Conservation (phyloP, 2,113 vertebrate genomes). For the Aegypius monachus region DNA sequence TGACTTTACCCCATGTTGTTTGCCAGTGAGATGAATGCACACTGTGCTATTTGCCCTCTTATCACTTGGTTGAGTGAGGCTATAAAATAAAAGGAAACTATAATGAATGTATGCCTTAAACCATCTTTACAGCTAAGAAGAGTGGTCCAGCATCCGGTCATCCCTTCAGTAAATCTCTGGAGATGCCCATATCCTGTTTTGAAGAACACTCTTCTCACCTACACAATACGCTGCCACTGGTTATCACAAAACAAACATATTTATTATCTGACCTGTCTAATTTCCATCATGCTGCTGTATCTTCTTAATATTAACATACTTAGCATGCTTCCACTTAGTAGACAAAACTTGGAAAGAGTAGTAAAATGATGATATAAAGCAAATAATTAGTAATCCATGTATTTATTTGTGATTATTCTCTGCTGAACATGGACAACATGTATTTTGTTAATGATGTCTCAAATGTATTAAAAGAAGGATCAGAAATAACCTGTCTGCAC, state of each 20-base stretch:
- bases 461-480: neutral
- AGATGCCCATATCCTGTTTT: neutral
- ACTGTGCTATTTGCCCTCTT: neutral
- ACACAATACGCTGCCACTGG: neutral
- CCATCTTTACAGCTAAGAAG: neutral
- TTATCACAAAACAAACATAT: conserved; percentile 22
- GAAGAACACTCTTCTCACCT: neutral
- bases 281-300: neutral
- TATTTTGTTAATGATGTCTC: neutral
- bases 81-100: conserved; percentile 18
- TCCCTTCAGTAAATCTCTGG: neutral
- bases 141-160: neutral
- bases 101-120: neutral
- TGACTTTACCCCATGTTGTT: neutral
- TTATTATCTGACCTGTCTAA: neutral
- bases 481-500: neutral
- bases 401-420: neutral
- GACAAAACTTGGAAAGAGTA: neutral
- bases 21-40: neutral
- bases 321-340: neutral
- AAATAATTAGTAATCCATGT: neutral
- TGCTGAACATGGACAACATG: neutral
- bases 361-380: neutral
- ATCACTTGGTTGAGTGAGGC: neutral
- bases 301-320: neutral